Percentiles rank a stretch among this genome's conserved stretches.
These are phyloP conservation scores for Acromyrmex echinatior DNA, from an alignment of 1,140 invertebrate species.

Conservation along the genomic window DNA sequence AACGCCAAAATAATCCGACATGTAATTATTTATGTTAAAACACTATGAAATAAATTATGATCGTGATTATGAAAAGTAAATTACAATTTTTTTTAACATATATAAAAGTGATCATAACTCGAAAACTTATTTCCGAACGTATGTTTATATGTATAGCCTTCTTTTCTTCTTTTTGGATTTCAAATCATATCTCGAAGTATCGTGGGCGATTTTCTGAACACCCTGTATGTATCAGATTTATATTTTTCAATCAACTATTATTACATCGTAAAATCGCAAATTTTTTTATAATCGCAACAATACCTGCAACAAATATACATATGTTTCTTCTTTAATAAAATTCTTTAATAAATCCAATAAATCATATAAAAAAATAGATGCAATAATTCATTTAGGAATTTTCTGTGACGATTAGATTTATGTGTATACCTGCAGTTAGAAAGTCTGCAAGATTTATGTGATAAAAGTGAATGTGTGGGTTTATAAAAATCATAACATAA, in stretches of 20 bases:
- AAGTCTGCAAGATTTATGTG: neutral
- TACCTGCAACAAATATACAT: neutral
- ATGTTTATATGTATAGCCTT: too few relatives aligned
- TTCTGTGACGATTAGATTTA: neutral
- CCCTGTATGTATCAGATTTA: neutral
- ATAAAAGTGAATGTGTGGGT: neutral
- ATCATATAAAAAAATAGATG: neutral
- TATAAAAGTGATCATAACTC: too few relatives aligned
- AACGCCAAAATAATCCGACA: too few relatives aligned
- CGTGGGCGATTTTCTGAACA: too few relatives aligned
- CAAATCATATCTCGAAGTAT: too few relatives aligned
- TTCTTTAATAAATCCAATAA: neutral
- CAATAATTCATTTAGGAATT: neutral
- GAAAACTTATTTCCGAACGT: too few relatives aligned
- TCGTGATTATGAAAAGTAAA: too few relatives aligned
- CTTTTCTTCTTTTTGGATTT: too few relatives aligned
- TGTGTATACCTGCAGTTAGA: neutral
- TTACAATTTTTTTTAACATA: too few relatives aligned
- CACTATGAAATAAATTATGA: too few relatives aligned
- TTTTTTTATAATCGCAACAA: neutral
- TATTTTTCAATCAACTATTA: neutral
- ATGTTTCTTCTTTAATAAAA: neutral
- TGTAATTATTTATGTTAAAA: too few relatives aligned
- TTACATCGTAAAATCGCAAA: conserved; percentile 1
- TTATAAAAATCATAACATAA: neutral